Conservation (phyloP, 2,797 vertebrate genomes). For the Cynopterus sphinx region DNA sequence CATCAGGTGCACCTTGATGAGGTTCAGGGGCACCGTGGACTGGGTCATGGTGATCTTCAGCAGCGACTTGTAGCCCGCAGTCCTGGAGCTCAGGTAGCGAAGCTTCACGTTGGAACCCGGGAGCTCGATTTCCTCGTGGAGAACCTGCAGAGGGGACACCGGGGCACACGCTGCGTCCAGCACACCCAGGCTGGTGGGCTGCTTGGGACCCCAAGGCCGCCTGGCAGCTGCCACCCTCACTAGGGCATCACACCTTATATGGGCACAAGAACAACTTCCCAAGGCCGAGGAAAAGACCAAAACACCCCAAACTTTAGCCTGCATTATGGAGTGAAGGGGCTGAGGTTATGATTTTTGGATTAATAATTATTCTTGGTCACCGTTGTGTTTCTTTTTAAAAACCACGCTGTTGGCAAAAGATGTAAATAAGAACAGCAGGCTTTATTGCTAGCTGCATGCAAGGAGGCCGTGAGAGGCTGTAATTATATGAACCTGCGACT, state of each 20-base stretch:
- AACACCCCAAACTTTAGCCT: constrained; percentile 15
- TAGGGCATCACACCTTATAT: fast-evolving
- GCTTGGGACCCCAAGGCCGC: not conserved
- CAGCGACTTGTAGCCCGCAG: constrained; percentile 95
- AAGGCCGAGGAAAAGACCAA: not conserved
- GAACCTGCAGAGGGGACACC: constrained; percentile 89
- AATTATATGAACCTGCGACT: constrained; percentile 70
- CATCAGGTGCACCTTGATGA: constrained; percentile 98
- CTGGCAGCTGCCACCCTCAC: not conserved
- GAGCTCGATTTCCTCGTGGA: constrained; percentile 98
- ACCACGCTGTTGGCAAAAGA: constrained; percentile 71
- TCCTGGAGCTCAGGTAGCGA: constrained; percentile 96
- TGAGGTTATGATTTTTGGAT: constrained; percentile 75
- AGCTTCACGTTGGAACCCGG: constrained; percentile 94
- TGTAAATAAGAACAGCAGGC: constrained; percentile 71
- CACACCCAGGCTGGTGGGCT: not conserved
- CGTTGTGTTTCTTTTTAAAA: constrained; percentile 60
- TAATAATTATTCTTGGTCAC: constrained; percentile 75
- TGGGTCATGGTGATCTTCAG: constrained; percentile 99
- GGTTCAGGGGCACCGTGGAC: constrained; percentile 95
- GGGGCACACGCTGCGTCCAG: not conserved
- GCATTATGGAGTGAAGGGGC: not conserved
- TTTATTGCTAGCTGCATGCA: constrained; percentile 73
- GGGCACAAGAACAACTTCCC: not conserved
- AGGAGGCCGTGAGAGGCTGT: constrained; percentile 65